A percentile compares a stretch with the other conserved stretches of the same genome.
These are phyloP conservation scores for Channa maculata DNA, from an alignment of 2,113 vertebrate genomes.

Conservation along the genomic window DNA sequence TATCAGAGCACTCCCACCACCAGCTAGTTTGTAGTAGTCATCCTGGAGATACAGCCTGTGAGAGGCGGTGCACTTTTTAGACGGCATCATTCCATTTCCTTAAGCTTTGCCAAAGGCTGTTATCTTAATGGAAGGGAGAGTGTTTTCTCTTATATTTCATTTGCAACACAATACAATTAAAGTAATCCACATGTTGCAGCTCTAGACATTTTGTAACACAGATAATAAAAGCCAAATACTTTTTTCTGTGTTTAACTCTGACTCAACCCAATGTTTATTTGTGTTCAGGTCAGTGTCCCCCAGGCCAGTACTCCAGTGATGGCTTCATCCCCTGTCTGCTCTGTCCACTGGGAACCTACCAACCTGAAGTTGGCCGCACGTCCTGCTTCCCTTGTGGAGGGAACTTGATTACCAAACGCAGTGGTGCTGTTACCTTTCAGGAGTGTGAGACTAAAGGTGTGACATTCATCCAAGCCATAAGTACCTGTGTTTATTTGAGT, in stretches of 20 bases:
- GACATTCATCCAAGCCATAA: background rate
- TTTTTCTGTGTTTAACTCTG: constrained; percentile 9
- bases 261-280: constrained; percentile 36
- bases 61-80: constrained; percentile 36
- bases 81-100: constrained; percentile 42
- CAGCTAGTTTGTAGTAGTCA: constrained; percentile 71
- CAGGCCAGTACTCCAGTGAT: constrained; percentile 91
- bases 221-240: background rate
- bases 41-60: constrained; percentile 40
- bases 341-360: constrained; percentile 90
- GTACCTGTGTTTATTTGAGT: constrained; percentile 1
- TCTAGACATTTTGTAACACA: background rate
- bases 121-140: constrained; percentile 9
- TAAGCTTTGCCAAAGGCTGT: background rate
- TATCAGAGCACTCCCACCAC: constrained; percentile 63
- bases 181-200: background rate
- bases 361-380: constrained; percentile 91
- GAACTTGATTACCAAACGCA: constrained; percentile 87
- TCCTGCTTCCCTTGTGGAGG: constrained; percentile 93
- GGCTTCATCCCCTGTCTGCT: constrained; percentile 91
- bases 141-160: constrained; percentile 18
- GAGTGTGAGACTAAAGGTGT: constrained; percentile 97
- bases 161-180: background rate
- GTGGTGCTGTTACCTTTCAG: constrained; percentile 88
- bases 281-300: constrained; percentile 88